These are phyloP conservation scores for Leptopilina drosophilae DNA, from an alignment of 2,888 invertebrate species.

Conservation along the genomic window DNA sequence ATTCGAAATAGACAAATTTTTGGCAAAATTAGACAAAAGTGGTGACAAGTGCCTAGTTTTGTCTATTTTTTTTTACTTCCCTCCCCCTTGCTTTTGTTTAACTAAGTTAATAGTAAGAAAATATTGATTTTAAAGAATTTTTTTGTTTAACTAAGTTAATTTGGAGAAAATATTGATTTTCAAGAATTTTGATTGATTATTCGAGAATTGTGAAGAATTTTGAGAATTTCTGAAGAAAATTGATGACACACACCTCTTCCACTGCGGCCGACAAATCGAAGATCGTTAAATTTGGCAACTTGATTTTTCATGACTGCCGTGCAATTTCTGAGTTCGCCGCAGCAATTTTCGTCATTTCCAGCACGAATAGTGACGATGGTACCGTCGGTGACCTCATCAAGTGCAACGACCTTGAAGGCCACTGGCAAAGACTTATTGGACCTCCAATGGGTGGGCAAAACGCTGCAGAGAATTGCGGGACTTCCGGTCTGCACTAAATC, in stretches of 20 bases:
- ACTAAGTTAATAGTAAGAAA: no score
- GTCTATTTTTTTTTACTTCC: no score
- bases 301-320: conserved; percentile 98
- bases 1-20: no score
- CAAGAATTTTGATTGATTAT: no score
- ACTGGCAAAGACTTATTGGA: conserved; percentile 98
- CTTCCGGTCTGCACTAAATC: conserved; percentile 96
- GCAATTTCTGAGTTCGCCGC: conserved; percentile 95
- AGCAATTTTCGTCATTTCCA: conserved; percentile 98
- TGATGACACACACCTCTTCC: conserved; percentile 87
- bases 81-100: no score
- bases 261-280: conserved; percentile 97
- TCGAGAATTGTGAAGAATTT: no score
- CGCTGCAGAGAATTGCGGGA: conserved; percentile 96
- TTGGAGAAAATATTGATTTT: no score
- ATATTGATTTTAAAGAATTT: no score
- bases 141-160: no score
- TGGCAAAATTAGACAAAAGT: no score
- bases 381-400: conserved; percentile 96
- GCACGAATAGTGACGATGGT: conserved; percentile 95
- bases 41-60: no score
- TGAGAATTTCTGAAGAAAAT: no score
- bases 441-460: conserved; percentile 96
- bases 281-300: conserved; percentile 98
- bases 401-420: conserved; percentile 96